A percentile compares a stretch with the other conserved stretches of the same genome.
These are phyloP conservation scores for Antigone vipio DNA, from an alignment of 2,113 vertebrate genomes.

Conservation along the genomic window DNA sequence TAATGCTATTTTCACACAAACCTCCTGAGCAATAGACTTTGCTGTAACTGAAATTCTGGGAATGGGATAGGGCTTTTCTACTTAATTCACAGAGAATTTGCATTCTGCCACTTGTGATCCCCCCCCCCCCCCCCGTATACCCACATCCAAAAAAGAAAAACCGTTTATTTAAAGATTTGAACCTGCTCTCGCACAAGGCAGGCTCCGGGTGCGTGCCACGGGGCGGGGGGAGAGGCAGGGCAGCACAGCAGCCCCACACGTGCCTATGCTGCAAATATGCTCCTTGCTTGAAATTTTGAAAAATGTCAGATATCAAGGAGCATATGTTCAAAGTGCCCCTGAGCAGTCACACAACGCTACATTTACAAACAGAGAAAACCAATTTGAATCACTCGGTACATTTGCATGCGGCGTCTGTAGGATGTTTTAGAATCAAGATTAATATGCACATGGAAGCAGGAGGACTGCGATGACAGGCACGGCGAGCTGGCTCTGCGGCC, in stretches of 20 bases:
- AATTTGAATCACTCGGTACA: conserved; percentile 21
- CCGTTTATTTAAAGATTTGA: neutral
- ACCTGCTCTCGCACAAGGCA: neutral
- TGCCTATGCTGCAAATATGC: neutral
- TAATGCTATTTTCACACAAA: neutral
- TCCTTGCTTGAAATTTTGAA: neutral
- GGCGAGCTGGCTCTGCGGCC: rapidly evolving
- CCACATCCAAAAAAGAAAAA: neutral
- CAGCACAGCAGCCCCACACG: neutral
- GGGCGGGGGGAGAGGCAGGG: neutral
- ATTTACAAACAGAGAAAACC: conserved; percentile 48
- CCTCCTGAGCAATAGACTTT: neutral
- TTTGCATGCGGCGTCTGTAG: conserved; percentile 18
- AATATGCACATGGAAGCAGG: conserved; percentile 13
- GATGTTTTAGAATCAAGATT: conserved; percentile 53
- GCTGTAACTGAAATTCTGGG: neutral
- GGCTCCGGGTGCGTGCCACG: rapidly evolving
- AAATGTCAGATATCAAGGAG: conserved; percentile 19
- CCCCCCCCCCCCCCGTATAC: rapidly evolving
- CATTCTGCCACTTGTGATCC: neutral
- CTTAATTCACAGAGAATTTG: neutral
- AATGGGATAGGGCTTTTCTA: neutral
- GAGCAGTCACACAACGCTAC: conserved; percentile 42
- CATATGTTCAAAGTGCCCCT: conserved; percentile 21
- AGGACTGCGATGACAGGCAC: neutral